Evolutionary conservation across 2,113 vertebrate genomes (phyloP).

Genomic region (Bufo gargarizans): DNA sequence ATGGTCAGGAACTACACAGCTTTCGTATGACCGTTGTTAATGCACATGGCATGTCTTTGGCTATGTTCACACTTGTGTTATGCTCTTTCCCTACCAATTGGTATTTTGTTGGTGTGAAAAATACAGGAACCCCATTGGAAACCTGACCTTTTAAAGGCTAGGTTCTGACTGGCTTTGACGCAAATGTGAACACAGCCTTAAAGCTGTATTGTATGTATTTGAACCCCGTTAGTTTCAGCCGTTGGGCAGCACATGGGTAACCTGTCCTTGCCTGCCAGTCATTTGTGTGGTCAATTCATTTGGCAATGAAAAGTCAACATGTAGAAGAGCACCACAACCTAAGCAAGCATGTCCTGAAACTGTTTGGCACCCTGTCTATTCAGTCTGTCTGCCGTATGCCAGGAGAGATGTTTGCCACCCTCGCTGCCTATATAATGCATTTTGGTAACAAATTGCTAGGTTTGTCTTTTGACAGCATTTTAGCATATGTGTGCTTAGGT

Average conservation of each 20-base stretch:
- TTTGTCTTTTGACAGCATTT: background rate
- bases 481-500: background rate
- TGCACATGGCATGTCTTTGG: background rate
- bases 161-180: background rate
- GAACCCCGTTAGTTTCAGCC: background rate
- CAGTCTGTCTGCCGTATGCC: background rate
- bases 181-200: background rate
- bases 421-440: constrained; percentile 31
- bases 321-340: background rate
- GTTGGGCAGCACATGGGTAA: background rate
- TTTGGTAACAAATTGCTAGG: background rate
- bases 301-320: background rate
- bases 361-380: constrained; percentile 17
- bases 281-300: background rate
- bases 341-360: background rate
- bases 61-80: background rate
- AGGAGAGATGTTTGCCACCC: background rate
- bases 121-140: background rate
- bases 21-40: background rate
- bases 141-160: too few species aligned
- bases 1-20: background rate
- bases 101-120: background rate
- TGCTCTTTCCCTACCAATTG: background rate
- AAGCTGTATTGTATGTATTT: background rate
- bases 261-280: too few species aligned